phyloP scores from a whole-genome alignment of 2,113 vertebrate genomes.

The Antidorcas marsupialis region DNA sequence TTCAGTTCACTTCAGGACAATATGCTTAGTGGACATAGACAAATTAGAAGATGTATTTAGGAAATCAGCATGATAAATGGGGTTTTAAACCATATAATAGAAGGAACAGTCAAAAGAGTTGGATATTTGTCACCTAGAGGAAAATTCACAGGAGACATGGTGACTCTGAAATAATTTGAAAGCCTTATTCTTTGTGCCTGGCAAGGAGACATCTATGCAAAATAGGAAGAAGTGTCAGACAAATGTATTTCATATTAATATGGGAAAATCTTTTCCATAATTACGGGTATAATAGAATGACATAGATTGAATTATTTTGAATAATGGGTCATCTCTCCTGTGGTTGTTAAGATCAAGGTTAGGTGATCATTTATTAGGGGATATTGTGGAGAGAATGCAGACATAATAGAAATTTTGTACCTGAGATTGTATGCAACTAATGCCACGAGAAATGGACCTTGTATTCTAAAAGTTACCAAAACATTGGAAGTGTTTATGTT shows the following conservation, averaged over 20 bases:
- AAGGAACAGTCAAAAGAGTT: background rate
- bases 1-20: slow-evolving; percentile 13
- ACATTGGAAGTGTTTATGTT: background rate
- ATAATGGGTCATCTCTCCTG: background rate
- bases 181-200: background rate
- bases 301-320: background rate
- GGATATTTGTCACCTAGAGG: background rate
- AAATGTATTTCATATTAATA: background rate
- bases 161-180: background rate
- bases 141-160: background rate
- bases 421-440: background rate
- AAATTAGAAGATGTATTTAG: slow-evolving; percentile 16
- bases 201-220: background rate
- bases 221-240: background rate
- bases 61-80: background rate
- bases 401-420: background rate
- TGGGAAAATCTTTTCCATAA: background rate
- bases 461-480: background rate
- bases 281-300: background rate
- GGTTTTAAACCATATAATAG: background rate
- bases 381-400: background rate
- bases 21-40: background rate
- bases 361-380: background rate
- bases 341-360: background rate
- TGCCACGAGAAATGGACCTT: background rate